A percentile compares a stretch with the other conserved stretches of the same genome.
These are phyloP conservation scores for Thamnophis sirtalis DNA, from an alignment of 2,113 vertebrate genomes.

Conservation along the genomic window DNA sequence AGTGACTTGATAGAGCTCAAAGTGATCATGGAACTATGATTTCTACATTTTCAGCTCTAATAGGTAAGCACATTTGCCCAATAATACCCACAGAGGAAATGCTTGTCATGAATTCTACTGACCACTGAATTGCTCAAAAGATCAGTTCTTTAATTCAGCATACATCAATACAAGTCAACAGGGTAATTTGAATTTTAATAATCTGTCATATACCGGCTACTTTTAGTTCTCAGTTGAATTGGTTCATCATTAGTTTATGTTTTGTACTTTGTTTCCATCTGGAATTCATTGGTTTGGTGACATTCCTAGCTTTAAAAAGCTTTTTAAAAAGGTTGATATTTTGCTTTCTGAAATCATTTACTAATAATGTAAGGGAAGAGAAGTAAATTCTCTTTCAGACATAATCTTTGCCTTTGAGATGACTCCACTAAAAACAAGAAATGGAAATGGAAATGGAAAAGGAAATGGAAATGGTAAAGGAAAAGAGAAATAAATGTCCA, in stretches of 20 bases:
- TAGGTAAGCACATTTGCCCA: rapidly evolving
- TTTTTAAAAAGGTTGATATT: neutral
- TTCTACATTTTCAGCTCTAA: neutral
- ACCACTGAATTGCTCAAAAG: neutral
- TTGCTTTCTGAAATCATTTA: neutral
- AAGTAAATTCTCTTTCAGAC: neutral
- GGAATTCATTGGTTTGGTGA: neutral
- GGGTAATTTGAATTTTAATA: neutral
- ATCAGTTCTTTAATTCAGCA: neutral
- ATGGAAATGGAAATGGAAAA: neutral
- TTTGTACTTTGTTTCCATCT: neutral
- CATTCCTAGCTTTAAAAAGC: neutral
- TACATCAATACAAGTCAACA: neutral
- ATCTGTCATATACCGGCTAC: neutral
- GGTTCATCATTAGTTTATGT: neutral
- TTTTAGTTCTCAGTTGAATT: neutral
- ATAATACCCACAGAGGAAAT: neutral
- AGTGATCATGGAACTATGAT: neutral
- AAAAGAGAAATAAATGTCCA: neutral
- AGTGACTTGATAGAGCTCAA: neutral
- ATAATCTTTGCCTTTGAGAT: neutral
- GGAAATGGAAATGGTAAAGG: neutral
- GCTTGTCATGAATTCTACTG: neutral
- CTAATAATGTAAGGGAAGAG: neutral
- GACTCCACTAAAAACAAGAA: neutral